Percentiles rank a stretch among this genome's conserved stretches.
These are phyloP conservation scores for Drosophila peninsularis DNA, from an alignment of 2,888 invertebrate genomes.

Conservation along the genomic window DNA sequence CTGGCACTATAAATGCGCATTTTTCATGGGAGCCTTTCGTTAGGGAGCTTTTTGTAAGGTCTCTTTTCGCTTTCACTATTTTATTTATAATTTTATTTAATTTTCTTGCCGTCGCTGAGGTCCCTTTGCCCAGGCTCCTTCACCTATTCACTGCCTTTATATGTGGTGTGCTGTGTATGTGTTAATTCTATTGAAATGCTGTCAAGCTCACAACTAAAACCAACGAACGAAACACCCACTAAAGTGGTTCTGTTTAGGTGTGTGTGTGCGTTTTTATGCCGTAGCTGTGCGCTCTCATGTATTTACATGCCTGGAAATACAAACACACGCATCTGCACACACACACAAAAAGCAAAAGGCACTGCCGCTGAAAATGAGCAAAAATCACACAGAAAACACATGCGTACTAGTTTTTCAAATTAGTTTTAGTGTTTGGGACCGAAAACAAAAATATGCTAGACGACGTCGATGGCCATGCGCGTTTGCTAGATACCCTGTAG, in stretches of 20 bases:
- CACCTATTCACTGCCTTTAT: conserved; percentile 21
- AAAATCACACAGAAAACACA: conserved; percentile 61
- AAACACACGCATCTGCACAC: conserved; percentile 14
- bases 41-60: conserved; percentile 45
- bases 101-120: conserved; percentile 61
- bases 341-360: conserved; percentile 26
- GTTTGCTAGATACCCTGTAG: neutral
- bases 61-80: conserved; percentile 44
- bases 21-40: conserved; percentile 64
- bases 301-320: conserved; percentile 63
- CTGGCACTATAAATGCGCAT: conserved; percentile 74
- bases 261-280: conserved; percentile 16
- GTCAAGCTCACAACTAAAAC: conserved; percentile 78
- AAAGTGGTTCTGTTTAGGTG: conserved; percentile 41
- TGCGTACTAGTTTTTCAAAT: conserved; percentile 73
- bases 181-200: conserved; percentile 81
- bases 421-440: conserved; percentile 65
- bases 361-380: conserved; percentile 54
- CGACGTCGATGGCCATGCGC: neutral
- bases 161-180: conserved; percentile 51
- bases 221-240: conserved; percentile 75
- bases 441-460: conserved; percentile 25
- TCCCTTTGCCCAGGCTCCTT: conserved; percentile 28
- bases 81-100: conserved; percentile 76
- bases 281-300: conserved; percentile 44